Percentiles rank a stretch among this genome's conserved stretches.
Evolutionary conservation across 2,888 invertebrate species (phyloP).

Genomic region (Bombylius major): DNA sequence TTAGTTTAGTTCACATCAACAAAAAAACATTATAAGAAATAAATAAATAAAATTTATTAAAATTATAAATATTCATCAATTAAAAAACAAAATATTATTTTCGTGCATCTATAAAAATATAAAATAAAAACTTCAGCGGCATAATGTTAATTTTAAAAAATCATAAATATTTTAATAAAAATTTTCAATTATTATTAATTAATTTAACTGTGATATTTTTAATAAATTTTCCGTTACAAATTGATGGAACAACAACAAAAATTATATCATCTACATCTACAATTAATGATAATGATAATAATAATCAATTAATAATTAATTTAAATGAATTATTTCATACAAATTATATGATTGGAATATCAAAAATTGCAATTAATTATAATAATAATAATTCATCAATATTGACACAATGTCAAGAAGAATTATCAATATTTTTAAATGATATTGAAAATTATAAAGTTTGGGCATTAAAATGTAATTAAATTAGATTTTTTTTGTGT

Average conservation of each 20-base stretch:
- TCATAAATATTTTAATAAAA: too few species aligned
- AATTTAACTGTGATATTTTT: too few species aligned
- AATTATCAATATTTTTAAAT: not conserved
- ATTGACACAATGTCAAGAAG: not conserved
- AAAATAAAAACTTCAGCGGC: too few species aligned
- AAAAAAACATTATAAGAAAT: not conserved
- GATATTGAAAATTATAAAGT: not conserved
- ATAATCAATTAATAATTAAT: not conserved
- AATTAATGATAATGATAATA: not conserved
- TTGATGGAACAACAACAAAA: too few species aligned
- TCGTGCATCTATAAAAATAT: too few species aligned
- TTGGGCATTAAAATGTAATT: conserved; percentile 5
- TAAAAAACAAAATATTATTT: too few species aligned
- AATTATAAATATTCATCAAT: too few species aligned
- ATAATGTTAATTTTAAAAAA: too few species aligned
- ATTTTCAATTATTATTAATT: too few species aligned
- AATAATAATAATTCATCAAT: not conserved
- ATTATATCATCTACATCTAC: too few species aligned
- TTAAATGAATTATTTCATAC: not conserved
- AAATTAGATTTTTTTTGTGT: not conserved
- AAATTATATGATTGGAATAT: not conserved
- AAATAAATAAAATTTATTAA: too few species aligned
- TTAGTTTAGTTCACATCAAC: not conserved
- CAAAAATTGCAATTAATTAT: not conserved
- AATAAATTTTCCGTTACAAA: too few species aligned